Conservation (phyloP, 2,888 invertebrate species). For the Criorhina ranunculi region DNA sequence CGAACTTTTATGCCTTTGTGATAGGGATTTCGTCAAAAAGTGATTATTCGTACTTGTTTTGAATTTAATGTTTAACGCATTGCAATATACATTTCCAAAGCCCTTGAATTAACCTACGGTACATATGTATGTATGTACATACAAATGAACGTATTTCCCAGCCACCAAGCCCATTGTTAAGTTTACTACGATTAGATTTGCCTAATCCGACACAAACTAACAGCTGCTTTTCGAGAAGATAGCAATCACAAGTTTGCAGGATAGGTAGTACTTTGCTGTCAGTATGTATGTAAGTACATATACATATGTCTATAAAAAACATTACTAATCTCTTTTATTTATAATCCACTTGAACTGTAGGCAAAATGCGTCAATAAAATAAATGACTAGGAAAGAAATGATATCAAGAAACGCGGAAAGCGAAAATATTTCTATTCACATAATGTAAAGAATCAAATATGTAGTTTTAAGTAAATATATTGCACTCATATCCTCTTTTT, state of each 20-base stretch:
- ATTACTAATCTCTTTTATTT: conserved; percentile 16
- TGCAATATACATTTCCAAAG: too few relatives aligned
- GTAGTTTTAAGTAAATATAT: too few relatives aligned
- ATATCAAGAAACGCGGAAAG: conserved; percentile 13
- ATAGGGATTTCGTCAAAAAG: too few relatives aligned
- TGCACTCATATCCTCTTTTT: too few relatives aligned
- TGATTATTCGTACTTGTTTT: too few relatives aligned
- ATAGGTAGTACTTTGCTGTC: conserved; percentile 2
- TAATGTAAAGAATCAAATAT: too few relatives aligned
- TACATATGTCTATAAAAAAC: conserved; percentile 9
- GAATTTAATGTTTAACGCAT: too few relatives aligned
- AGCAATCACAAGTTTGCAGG: not conserved
- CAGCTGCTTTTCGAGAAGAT: not conserved
- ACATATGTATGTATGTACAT: too few relatives aligned
- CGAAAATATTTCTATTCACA: conserved; percentile 2
- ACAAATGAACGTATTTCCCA: not conserved
- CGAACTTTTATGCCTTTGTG: too few relatives aligned
- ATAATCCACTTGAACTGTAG: conserved; percentile 32
- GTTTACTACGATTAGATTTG: conserved; percentile 11
- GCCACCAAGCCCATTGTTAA: not conserved
- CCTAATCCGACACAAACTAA: not conserved
- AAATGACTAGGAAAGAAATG: conserved; percentile 14
- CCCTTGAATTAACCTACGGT: too few relatives aligned
- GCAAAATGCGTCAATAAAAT: conserved; percentile 2
- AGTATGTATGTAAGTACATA: not conserved